Evolutionary conservation across 2,888 invertebrate genomes (phyloP).

Genomic region (Drosophila yooni): DNA sequence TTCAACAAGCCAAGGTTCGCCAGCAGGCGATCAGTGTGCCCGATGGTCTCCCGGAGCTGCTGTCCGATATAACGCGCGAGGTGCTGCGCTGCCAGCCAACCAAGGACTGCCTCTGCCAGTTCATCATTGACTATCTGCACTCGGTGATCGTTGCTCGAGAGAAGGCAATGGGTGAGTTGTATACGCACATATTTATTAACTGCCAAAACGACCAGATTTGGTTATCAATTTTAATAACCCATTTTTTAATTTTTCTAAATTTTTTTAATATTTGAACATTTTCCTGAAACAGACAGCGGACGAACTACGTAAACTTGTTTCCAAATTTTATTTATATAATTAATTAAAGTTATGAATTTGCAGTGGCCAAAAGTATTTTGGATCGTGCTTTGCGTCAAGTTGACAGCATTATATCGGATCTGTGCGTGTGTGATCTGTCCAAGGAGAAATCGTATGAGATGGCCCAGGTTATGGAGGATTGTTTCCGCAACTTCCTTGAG

Average conservation of each 20-base stretch:
- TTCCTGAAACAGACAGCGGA: background rate
- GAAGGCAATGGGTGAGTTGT: slow-evolving; percentile 74
- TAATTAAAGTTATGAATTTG: background rate
- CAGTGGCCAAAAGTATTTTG: slow-evolving; percentile 78
- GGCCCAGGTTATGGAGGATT: slow-evolving; percentile 78
- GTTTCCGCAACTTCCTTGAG: slow-evolving; percentile 81
- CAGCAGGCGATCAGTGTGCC: slow-evolving; percentile 86
- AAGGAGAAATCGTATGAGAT: slow-evolving; percentile 75
- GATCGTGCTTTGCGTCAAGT: slow-evolving; percentile 78
- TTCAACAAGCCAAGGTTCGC: slow-evolving; percentile 80
- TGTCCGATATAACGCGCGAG: slow-evolving; percentile 90
- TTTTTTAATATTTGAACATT: background rate
- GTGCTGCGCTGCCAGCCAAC: slow-evolving; percentile 89
- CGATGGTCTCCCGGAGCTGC: slow-evolving; percentile 89
- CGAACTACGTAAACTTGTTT: background rate
- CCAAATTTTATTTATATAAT: background rate
- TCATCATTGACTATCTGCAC: slow-evolving; percentile 89
- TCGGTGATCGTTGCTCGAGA: slow-evolving; percentile 89
- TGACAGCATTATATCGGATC: slow-evolving; percentile 78
- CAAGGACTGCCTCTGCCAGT: slow-evolving; percentile 86
- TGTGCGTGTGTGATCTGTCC: slow-evolving; percentile 79
- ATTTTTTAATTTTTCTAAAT: too few relatives aligned
- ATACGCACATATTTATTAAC: background rate
- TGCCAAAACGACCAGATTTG: background rate
- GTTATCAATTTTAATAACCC: background rate